Evolutionary conservation across 2,888 invertebrate genomes (phyloP).

Genomic region (Cheilosia vernalis): DNA sequence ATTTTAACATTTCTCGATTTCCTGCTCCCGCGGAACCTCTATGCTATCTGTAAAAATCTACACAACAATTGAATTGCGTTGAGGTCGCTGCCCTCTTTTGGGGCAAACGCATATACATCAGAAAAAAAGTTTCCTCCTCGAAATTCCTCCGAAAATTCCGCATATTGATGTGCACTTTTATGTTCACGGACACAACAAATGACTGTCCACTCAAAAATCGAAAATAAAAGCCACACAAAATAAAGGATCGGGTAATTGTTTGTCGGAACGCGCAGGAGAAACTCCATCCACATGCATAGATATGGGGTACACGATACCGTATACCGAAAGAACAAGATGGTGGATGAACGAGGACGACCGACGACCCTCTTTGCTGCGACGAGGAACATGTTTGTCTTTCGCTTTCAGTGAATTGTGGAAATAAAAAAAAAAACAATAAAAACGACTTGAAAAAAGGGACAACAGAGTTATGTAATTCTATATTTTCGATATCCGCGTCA

Average conservation of each 20-base stretch:
- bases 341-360: slow-evolving; percentile 32
- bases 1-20: slow-evolving; percentile 22
- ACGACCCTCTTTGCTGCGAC: slow-evolving; percentile 29
- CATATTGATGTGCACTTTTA: slow-evolving; percentile 48
- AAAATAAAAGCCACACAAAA: slow-evolving; percentile 27
- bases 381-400: slow-evolving; percentile 65
- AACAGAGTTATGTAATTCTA: slow-evolving; percentile 70
- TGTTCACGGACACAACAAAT: slow-evolving; percentile 39
- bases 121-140: slow-evolving; percentile 26
- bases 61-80: slow-evolving; percentile 11
- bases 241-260: slow-evolving; percentile 54
- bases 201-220: slow-evolving; percentile 30
- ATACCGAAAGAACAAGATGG: slow-evolving; percentile 28
- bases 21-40: slow-evolving; percentile 19
- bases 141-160: slow-evolving; percentile 24
- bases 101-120: background rate
- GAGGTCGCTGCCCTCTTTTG: slow-evolving; percentile 45
- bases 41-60: slow-evolving; percentile 18
- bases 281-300: background rate
- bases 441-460: slow-evolving; percentile 32
- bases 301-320: too few species aligned
- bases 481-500: slow-evolving; percentile 73
- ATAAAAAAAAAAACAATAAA: slow-evolving; percentile 16
- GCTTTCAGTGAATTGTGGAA: slow-evolving; percentile 37
- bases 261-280: slow-evolving; percentile 10